A percentile compares a stretch with the other conserved stretches of the same genome.
These are phyloP conservation scores for Arremon aurantiirostris DNA, from an alignment of 2,797 vertebrate species.

Conservation along the genomic window DNA sequence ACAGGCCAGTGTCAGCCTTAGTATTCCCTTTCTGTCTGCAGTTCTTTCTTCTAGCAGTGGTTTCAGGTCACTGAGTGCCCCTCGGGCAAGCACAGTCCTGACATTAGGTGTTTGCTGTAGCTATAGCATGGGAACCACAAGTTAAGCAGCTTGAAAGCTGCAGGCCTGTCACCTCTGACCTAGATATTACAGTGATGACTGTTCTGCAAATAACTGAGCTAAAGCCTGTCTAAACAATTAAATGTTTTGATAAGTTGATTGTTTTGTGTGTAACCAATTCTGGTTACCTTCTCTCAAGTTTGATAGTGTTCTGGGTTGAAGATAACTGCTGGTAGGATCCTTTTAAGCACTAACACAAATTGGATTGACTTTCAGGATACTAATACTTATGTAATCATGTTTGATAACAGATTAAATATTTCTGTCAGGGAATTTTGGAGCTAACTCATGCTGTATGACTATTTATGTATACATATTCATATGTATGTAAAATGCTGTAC, in stretches of 20 bases:
- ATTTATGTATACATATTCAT: not conserved
- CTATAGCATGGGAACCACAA: not conserved
- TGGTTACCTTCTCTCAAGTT: not conserved
- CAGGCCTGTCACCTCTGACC: constrained; percentile 26
- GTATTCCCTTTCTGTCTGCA: not conserved
- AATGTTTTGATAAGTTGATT: constrained; percentile 22
- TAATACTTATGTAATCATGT: not conserved
- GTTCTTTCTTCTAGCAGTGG: not conserved
- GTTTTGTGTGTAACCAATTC: not conserved
- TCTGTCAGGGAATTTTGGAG: not conserved
- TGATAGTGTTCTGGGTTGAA: not conserved
- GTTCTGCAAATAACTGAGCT: constrained; percentile 13
- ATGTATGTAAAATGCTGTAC: not conserved
- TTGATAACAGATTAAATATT: not conserved
- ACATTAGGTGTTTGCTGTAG: not conserved
- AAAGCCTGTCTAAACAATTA: not conserved
- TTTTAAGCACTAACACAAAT: not conserved
- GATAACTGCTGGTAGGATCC: not conserved
- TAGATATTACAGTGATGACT: constrained; percentile 19
- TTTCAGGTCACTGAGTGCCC: not conserved
- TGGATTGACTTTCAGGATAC: not conserved
- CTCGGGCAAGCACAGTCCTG: not conserved
- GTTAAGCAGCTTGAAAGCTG: constrained; percentile 16
- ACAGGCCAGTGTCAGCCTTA: not conserved
- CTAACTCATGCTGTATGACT: not conserved